Conservation (phyloP, 2,797 vertebrate genomes). For the Pagetopsis macropterus region DNA sequence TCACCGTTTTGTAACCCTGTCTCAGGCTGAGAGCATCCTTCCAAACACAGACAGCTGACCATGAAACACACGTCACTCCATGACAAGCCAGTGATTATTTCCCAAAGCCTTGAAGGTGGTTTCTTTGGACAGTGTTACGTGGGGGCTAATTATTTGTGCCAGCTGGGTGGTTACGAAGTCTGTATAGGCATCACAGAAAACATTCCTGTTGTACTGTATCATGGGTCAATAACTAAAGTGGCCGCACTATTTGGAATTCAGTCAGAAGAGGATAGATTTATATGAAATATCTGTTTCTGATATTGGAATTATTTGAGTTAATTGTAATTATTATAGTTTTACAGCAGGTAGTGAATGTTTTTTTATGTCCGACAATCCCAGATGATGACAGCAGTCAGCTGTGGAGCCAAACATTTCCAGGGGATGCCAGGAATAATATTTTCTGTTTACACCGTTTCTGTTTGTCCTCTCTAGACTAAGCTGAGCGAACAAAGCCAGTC, state of each 20-base stretch:
- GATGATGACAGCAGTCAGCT: constrained; percentile 62
- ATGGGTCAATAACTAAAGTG: constrained; percentile 21
- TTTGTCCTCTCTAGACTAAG: constrained; percentile 80
- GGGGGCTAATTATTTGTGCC: constrained; percentile 34
- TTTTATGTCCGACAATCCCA: constrained; percentile 31
- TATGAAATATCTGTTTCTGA: constrained; percentile 6
- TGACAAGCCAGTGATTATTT: constrained; percentile 48
- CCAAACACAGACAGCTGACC: constrained; percentile 26
- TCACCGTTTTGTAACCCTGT: constrained; percentile 46
- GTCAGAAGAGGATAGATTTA: not conserved
- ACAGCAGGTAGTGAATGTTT: constrained; percentile 30
- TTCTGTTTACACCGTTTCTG: constrained; percentile 75
- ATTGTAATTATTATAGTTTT: constrained; percentile 27
- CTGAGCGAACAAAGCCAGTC: constrained; percentile 80
- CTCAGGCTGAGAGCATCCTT: constrained; percentile 41
- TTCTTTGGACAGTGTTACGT: constrained; percentile 31
- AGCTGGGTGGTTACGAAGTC: constrained; percentile 31
- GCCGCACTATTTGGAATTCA: not conserved
- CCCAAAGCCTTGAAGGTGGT: constrained; percentile 50
- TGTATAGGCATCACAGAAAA: constrained; percentile 21
- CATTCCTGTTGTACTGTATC: constrained; percentile 31
- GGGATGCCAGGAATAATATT: constrained; percentile 72
- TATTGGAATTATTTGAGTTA: constrained; percentile 21
- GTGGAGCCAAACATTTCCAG: constrained; percentile 58
- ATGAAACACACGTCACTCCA: constrained; percentile 36